Base-by-base conservation (phyloP, 1,140 invertebrate species). In the Anoplolepis gracilipes region DNA sequence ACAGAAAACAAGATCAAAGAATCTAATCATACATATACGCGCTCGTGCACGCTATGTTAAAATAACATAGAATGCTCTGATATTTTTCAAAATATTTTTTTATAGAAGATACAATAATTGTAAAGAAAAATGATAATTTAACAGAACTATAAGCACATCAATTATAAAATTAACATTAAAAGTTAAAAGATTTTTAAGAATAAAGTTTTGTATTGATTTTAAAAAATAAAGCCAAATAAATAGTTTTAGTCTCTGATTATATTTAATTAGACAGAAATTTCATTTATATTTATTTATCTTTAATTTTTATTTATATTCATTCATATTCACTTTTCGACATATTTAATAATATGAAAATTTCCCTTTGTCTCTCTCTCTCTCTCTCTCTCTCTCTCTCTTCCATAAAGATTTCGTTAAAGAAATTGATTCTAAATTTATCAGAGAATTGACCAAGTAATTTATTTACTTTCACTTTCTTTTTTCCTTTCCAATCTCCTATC, bases 221-320 rank as follows among this genome's bases (percentile, higher is more conserved):
- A n/a, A n/a, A n/a, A n/a, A n/a, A n/a, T n/a, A n/a, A n/a, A n/a
- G n/a, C n/a, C 39, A 46, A 69, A 70, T 19, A 67, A 16, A 28
- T 28, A 49, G 8, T 72, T 5, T 72, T 28, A 30, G 49, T 72
- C 19, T 30, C 30, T 11, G 7, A 53, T 53, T 30, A 49, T 49
- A 16, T 72, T 72, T 30, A 49, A 70, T 11, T 42, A 8, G 25
- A 69, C 22, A 28, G 13, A 69, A 69, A 69, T 46, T 46, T 67
- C 11, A 46, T 28, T 46, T 69, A 25, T n/a, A n/a, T n/a, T n/a
- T n/a, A n/a, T n/a, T n/a, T n/a, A n/a, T n/a, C n/a, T n/a, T n/a
- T n/a, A n/a, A n/a, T n/a, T n/a, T n/a, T n/a, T n/a, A n/a, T n/a
- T n/a, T n/a, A n/a, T n/a, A n/a, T n/a, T n/a, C n/a, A n/a, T n/a